Evolutionary conservation across 2,888 invertebrate genomes (phyloP), one percentile per base, ranked within the genome.

Genomic region (Eupeodes luniger): DNA sequence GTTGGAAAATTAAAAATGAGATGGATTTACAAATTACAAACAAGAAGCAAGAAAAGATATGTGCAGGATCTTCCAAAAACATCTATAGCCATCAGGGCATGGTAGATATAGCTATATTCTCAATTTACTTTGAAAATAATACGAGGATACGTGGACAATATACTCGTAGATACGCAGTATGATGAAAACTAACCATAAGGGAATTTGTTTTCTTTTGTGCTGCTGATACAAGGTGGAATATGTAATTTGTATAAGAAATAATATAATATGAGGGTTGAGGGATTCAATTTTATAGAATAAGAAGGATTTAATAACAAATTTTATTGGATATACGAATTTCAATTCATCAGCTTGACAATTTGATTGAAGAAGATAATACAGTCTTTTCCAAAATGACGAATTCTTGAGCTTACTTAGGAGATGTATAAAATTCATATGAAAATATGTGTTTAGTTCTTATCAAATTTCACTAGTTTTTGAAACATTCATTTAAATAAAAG

Each of bases 1-100:
- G 51, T 62, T 82, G 74, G 85, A 86, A 86, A 86, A 86, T 86
- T 86, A 86, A 86, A 86, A 86, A 86, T 75, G 82, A 82, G 81
- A 78, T 78, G 82, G 82, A 82, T 78, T 86, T 82, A 64, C 51
- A 40, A n/a, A 66, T 86, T 82, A 64, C 47, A 49, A 49, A 6
- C 11, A 66, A 49, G 27, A 27, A 27, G 27, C 27, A 27, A 27
- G 27, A 27, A 27, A 27, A 47, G 47, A 47, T 66, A 66, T 66
- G 14, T 74, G n/a, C 19, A 44, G 44, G 55, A 44, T 55, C 36
- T 70, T 40, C 10, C 40, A 14, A 27, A n/a, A 27, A 3, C 27
- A 27, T 27, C 27, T 27, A 27, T 3, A 5, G 44, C 19, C 44
- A 19, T 12, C 57, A 44, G 27, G 57, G 44, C 10, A 49, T 34